Evolutionary conservation across 1,140 invertebrate genomes (phyloP), one percentile per base, ranked within the genome.

Genomic region (Cotesia typhae): DNA sequence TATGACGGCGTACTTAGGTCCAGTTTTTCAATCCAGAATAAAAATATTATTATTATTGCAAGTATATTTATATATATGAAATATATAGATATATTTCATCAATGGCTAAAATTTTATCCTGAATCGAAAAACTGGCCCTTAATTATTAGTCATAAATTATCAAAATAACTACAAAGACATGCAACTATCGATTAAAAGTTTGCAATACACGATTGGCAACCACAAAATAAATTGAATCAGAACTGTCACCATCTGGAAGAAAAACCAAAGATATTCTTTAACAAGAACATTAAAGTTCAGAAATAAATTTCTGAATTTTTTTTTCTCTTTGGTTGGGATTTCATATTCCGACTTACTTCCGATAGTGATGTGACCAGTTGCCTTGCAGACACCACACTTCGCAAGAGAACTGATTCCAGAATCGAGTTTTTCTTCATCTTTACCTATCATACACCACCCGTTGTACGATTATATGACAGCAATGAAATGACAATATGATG

Each of bases 351-450:
- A 84, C 83, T 84, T 84, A 84, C 83, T 84, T 84, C 82, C 83
- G 82, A 84, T 83, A 82, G 82, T 83, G 83, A 84, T 83, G 73
- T 82, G 83, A 79, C 83, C 83, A 77, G 83, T 84, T 75, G 83
- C 83, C 81, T 84, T 84, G 83, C 83, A 84, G 82, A 79, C 80
- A 78, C 80, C 78, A 83, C 83, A 84, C 82, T 84, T 84, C 75
- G 82, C 83, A 80, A 84, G 82, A 77, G 83, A 84, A 84, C 81
- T 82, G 81, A 82, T 82, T 83, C 83, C 82, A 76, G 83, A 84
- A 83, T 84, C 81, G 82, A 84, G 81, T 82, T 84, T 84, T 81
- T 84, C 82, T 78, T 83, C 82, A 80, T 84, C 76, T 83, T 84
- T 84, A 83, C 82, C 83, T 84, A 84, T 80, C 82, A 84, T 84